Base-by-base conservation (phyloP, 2,113 vertebrate species). In the Ammodytes dubius region DNA sequence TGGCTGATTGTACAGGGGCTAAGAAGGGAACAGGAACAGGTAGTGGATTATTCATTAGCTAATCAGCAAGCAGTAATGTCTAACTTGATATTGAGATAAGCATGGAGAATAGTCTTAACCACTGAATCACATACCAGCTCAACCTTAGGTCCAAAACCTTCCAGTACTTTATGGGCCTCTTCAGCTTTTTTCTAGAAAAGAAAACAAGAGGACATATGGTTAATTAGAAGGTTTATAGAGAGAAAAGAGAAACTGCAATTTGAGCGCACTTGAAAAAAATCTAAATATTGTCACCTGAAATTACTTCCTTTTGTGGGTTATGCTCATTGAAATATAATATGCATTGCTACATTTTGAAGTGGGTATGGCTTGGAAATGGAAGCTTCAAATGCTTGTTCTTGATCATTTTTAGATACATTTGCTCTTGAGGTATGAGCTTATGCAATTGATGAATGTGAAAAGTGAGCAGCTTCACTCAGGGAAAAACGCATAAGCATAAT, bases 1-100 rank as follows among this genome's bases (percentile, higher is more conserved):
- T 0, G 98, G 98, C 68, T 99, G 98, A 95, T 99, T 99, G 90
- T 99, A 99, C 60, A 99, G 95, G 10, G 98, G 98, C 98, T 99
- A 46, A 91, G 37, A 60, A 54, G 7, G 43, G 57, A 52, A 4
- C 13, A 79, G 35, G 12, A 37, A 80, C 14, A 64, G 12, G 54
- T 13, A 83, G 87, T 43, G 40, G 60, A 86, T 91, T 88, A 87
- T 83, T 90, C 9, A 88, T 88, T 79, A 79, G 27, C 78, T 67
- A 35, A 35, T 53, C 53, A 15, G 19, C 19, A 69, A 80, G 57
- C 42, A 79, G 42, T 39, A 17, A 70, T 66, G 64, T 45, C 17
- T 12, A 70, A 73, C 37, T 46, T 56, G n/a, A 37, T 27, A 37
- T 11, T 64, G 27, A 68, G n/a, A 3, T 27, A 57, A 65, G 27